phyloP scores from a whole-genome alignment of 2,113 vertebrate genomes.

The Steatornis caripensis region DNA sequence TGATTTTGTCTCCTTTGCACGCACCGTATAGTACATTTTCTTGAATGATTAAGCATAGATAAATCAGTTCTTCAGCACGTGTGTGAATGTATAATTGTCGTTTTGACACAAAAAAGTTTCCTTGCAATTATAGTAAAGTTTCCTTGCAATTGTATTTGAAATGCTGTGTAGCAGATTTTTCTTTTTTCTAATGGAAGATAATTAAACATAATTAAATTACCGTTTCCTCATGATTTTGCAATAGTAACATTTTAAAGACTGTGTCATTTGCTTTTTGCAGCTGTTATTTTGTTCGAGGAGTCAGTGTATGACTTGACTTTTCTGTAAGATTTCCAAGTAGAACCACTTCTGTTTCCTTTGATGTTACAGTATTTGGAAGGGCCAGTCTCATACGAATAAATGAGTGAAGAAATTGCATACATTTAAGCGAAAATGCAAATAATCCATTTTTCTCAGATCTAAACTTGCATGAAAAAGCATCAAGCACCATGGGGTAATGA shows the following conservation, averaged over 20 bases:
- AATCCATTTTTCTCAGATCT: neutral
- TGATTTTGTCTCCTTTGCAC: neutral
- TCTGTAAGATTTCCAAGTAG: neutral
- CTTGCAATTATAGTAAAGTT: neutral
- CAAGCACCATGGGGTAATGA: neutral
- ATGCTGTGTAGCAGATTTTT: neutral
- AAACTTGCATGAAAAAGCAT: neutral
- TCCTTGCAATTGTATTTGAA: neutral
- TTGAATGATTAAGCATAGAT: neutral
- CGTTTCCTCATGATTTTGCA: constrained; percentile 4
- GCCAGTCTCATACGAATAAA: neutral
- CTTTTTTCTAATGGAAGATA: neutral
- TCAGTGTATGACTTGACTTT: neutral
- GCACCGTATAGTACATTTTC: neutral
- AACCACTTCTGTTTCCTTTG: neutral
- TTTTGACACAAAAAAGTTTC: neutral
- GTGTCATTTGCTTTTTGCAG: constrained; percentile 17
- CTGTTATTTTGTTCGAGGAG: constrained; percentile 28
- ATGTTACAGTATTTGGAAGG: neutral
- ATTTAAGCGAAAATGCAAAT: neutral
- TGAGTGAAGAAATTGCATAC: neutral
- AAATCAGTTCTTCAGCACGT: neutral
- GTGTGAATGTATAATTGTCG: neutral
- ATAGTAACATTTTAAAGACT: neutral
- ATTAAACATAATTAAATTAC: neutral